These are phyloP conservation scores for Sigmodon hispidus DNA, from an alignment of 2,113 vertebrate genomes.

Conservation along the genomic window DNA sequence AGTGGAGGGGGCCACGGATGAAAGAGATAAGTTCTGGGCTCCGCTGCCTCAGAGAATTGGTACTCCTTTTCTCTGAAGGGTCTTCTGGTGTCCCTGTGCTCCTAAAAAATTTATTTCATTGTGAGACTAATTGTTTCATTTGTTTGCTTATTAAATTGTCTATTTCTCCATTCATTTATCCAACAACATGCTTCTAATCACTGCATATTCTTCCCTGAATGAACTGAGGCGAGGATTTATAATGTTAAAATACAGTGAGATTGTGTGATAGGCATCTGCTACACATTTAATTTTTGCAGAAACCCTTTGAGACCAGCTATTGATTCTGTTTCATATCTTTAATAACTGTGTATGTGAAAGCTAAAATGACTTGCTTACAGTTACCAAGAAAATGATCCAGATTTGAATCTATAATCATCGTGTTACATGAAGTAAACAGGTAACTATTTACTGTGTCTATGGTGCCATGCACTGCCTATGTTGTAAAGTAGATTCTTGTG, in stretches of 20 bases:
- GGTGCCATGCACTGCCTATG: not conserved
- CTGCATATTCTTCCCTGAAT: slow-evolving; percentile 42
- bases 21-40: not conserved
- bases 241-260: slow-evolving; percentile 46
- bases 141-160: not conserved
- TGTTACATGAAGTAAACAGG: not conserved
- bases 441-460: not conserved
- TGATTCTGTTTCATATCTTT: slow-evolving; percentile 55
- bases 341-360: slow-evolving; percentile 13
- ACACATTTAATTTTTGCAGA: slow-evolving; percentile 59
- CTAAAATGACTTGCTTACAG: slow-evolving; percentile 20
- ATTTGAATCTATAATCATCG: not conserved
- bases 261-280: slow-evolving; percentile 28
- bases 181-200: slow-evolving; percentile 22
- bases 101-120: not conserved
- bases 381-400: not conserved
- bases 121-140: not conserved
- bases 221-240: slow-evolving; percentile 20
- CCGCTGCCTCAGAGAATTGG: not conserved
- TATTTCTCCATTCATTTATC: not conserved
- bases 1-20: not conserved
- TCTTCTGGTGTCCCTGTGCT: not conserved
- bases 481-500: not conserved
- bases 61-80: not conserved
- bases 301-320: slow-evolving; percentile 27